Evolutionary conservation across 1,140 invertebrate genomes (phyloP).

Genomic region (Contarinia nasturtii): DNA sequence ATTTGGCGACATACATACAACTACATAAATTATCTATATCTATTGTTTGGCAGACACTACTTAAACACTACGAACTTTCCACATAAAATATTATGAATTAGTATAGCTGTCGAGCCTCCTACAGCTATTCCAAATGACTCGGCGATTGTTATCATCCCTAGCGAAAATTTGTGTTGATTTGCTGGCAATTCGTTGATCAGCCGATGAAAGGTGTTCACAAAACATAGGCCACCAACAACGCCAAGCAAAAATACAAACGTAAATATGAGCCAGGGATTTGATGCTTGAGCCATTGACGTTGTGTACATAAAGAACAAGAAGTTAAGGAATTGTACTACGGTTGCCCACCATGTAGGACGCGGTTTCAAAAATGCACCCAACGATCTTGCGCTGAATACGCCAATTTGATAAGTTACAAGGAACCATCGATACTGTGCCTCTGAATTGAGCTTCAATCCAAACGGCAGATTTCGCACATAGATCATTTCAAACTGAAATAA

Average conservation of each 20-base stretch:
- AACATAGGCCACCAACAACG: constrained; percentile 51
- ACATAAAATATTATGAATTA: constrained; percentile 48
- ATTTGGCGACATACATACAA: too few relatives aligned
- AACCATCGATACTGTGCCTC: constrained; percentile 51
- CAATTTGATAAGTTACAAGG: constrained; percentile 59
- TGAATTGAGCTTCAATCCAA: too few relatives aligned
- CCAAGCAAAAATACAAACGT: constrained; percentile 51
- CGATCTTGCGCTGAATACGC: constrained; percentile 65
- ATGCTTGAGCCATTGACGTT: constrained; percentile 40
- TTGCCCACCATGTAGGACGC: too few relatives aligned
- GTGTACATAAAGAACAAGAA: constrained; percentile 20
- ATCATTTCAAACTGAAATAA: constrained; percentile 25
- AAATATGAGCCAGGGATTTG: constrained; percentile 47
- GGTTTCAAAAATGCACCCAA: constrained; percentile 35
- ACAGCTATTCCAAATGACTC: constrained; percentile 48
- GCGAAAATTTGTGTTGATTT: constrained; percentile 32
- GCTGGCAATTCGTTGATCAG: constrained; percentile 39
- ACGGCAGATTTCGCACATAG: too few relatives aligned
- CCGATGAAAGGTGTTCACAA: constrained; percentile 62
- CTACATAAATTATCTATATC: too few relatives aligned
- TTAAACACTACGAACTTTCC: not conserved
- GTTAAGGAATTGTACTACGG: too few relatives aligned
- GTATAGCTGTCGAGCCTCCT: constrained; percentile 42
- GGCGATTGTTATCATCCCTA: constrained; percentile 43
- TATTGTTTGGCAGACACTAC: too few relatives aligned